Evolutionary conservation across 2,888 invertebrate species (phyloP).

Genomic region (Entomobrya proxima): DNA sequence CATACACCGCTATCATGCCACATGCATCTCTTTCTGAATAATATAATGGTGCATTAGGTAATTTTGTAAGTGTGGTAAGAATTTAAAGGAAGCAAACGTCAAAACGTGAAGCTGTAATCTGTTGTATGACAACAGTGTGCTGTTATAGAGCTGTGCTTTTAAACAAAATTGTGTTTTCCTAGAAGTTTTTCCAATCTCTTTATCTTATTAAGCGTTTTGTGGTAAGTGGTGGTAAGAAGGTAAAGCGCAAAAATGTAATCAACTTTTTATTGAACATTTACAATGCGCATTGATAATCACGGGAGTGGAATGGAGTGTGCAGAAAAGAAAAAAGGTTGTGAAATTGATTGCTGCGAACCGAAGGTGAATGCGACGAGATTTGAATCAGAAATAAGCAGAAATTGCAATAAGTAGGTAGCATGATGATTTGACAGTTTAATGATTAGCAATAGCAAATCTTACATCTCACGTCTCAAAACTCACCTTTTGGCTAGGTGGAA

Average conservation of each 20-base stretch:
- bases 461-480: too few species aligned
- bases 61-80: background rate
- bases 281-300: background rate
- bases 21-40: background rate
- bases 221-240: slow-evolving; percentile 11
- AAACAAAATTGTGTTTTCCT: slow-evolving; percentile 50
- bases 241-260: slow-evolving; percentile 59
- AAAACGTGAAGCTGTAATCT: too few species aligned
- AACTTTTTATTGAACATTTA: slow-evolving; percentile 43
- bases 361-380: too few species aligned
- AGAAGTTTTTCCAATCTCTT: slow-evolving; percentile 65
- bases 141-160: too few species aligned
- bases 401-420: too few species aligned
- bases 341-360: too few species aligned
- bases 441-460: too few species aligned
- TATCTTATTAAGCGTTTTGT: slow-evolving; percentile 60
- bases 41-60: background rate
- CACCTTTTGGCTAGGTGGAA: too few species aligned
- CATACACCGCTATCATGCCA: background rate
- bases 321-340: background rate
- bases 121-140: too few species aligned
- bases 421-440: too few species aligned
- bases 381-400: too few species aligned
- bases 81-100: too few species aligned
- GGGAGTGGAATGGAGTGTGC: background rate